Percentiles rank a stretch among this genome's conserved stretches.
These are phyloP conservation scores for Empidonax traillii DNA, from an alignment of 2,113 vertebrate genomes.

Conservation along the genomic window DNA sequence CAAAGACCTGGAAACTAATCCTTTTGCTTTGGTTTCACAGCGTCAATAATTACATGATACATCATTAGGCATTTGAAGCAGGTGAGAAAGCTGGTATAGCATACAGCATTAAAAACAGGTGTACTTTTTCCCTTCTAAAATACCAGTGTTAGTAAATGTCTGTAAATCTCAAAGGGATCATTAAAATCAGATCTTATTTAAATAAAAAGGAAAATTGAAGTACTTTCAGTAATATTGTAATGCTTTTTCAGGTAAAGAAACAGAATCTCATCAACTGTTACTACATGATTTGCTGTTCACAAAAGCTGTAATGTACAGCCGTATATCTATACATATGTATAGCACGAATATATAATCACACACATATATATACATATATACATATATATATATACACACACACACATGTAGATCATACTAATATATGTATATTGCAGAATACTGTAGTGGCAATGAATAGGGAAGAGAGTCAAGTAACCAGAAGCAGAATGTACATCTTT, in stretches of 20 bases:
- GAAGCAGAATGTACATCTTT: neutral
- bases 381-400: neutral
- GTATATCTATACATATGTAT: neutral
- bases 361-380: neutral
- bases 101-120: neutral
- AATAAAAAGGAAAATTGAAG: neutral
- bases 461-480: neutral
- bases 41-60: neutral
- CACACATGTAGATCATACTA: neutral
- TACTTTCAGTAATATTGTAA: neutral
- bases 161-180: neutral
- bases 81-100: neutral
- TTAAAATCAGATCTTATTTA: neutral
- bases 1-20: neutral
- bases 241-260: neutral
- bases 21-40: neutral
- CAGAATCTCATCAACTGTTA: fast-evolving
- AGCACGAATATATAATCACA: neutral
- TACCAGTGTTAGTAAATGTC: neutral
- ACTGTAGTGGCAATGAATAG: neutral
- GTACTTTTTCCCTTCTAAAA: neutral
- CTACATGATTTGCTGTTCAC: neutral
- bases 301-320: neutral
- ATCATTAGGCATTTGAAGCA: neutral
- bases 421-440: neutral